Evolutionary conservation across 2,113 vertebrate species (phyloP), one percentile per base, ranked within the genome.

Genomic region (Gallinago paraguaiae): DNA sequence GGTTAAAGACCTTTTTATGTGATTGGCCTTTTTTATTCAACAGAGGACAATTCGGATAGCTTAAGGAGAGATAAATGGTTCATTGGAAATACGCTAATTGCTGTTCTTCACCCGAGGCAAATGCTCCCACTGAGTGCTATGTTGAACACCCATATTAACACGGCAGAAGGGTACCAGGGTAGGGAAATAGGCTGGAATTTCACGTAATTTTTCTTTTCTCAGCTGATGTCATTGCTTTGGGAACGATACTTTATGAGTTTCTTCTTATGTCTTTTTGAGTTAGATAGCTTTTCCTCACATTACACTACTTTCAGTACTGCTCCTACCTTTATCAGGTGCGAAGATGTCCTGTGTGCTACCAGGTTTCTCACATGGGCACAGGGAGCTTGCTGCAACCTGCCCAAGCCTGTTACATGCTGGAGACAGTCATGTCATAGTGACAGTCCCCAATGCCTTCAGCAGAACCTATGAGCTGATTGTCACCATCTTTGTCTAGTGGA

Each of bases 1-100:
- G 68, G 69, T 84, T 92, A 93, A 90, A 92, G 77, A 89, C 70
- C 63, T 86, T 79, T 82, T 84, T 71, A 59, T 67, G 9, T 30
- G 41, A 79, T 57, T 72, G 81, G 53, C 48, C 84, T 45, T 71
- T 88, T 89, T 93, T 53, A 93, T 71, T 84, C 79, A 80, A 76
- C 59, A 79, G 65, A 65, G 46, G 33, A 45, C 63, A 90, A 61
- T 68, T 95, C n/a, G 74, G 57, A 88, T 24, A 82, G 39, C 80
- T 93, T 86, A 64, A 77, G 69, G 68, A 93, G 82, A 81, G 80
- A 74, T 53, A 74, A 68, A 43, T 35, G 56, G 30, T 63, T 63
- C 51, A 23, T 2, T 83, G 69, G 86, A 90, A 90, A 92, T 60
- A 51, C 13, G 51, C 43, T 81, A 90, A 86, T 87, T 83, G 72